Percentiles rank a stretch among this genome's conserved stretches.
Evolutionary conservation across 1,140 invertebrate genomes (phyloP).

Genomic region (Microplitis demolitor): DNA sequence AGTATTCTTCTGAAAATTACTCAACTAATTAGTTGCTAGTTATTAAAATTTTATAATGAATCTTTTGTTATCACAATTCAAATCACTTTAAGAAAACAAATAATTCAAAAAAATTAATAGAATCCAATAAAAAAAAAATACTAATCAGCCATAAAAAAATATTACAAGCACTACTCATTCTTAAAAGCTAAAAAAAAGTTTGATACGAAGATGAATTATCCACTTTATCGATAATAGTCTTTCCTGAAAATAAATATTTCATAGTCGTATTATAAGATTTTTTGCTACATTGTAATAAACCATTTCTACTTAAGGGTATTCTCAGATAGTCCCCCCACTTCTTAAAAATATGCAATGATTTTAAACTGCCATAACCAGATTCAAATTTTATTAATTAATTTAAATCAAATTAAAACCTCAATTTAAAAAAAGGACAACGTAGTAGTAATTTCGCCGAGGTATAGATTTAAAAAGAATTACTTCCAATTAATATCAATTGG

Average conservation of each 20-base stretch:
- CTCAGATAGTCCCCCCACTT: no score
- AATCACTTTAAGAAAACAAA: no score
- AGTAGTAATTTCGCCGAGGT: no score
- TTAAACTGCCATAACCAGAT: no score
- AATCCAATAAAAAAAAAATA: neutral
- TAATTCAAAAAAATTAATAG: neutral
- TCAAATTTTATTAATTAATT: no score
- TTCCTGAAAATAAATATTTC: neutral
- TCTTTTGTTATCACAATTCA: neutral
- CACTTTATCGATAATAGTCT: neutral
- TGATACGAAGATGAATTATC: neutral
- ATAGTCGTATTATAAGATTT: neutral
- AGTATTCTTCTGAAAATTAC: conserved; percentile 17
- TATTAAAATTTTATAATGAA: neutral
- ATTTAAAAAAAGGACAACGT: no score
- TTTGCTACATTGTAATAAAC: no score
- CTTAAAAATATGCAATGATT: no score
- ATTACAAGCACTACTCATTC: neutral
- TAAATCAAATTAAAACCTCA: no score
- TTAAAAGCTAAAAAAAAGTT: neutral
- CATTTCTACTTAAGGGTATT: no score
- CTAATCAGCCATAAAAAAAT: neutral
- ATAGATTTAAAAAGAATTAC: no score
- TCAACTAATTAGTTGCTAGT: neutral
- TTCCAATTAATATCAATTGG: no score